Evolutionary conservation across 2,888 invertebrate genomes (phyloP), one percentile per base, ranked within the genome.

Genomic region (Trachelus stipa): DNA sequence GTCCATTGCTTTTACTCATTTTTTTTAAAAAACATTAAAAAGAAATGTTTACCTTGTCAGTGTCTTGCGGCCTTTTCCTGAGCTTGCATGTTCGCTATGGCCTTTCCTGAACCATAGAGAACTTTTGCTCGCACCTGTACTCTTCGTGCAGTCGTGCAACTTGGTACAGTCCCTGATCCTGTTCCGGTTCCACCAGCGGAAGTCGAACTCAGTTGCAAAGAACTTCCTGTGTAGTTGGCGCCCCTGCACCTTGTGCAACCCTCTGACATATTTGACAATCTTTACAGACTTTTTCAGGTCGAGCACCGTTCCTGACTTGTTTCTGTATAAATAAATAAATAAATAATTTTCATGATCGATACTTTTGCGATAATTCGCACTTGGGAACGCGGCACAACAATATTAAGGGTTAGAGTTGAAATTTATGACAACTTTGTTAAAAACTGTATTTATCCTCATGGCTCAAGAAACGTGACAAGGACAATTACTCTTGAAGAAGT

Each of bases 111-210:
- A 11, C 90, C 90, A 80, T 90, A 90, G 68, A 90, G 84, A 76
- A 90, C 88, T 82, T 90, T 90, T 68, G 90, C 90, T 56, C 90
- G 88, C 34, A 90, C 88, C 79, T 90, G 90, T 2, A 90, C 89
- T 69, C 86, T 86, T 73, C 86, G 85, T 68, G 86, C 84, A 34
- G 85, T 75, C 0, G 81, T 74, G 78, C 83, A 82, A 77, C 30
- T 35, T 30, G 71, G 33, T 33, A 31, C 71, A 31, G 71, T 23
- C 30, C 80, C 68, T 75, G 76, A 73, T 9, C n/a, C 69, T 31
- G 77, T 71, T 82, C 88, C 88, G 78, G 84, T 81, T 69, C 86
- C 83, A 77, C 86, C 85, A 69, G 86, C 87, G 77, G 87, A 81
- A 83, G 84, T 79, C 76, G 87, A 81, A 78, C 87, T 85, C 77